Evolutionary conservation across 2,888 invertebrate genomes (phyloP), one percentile per base, ranked within the genome.

Genomic region (Buathra laborator): DNA sequence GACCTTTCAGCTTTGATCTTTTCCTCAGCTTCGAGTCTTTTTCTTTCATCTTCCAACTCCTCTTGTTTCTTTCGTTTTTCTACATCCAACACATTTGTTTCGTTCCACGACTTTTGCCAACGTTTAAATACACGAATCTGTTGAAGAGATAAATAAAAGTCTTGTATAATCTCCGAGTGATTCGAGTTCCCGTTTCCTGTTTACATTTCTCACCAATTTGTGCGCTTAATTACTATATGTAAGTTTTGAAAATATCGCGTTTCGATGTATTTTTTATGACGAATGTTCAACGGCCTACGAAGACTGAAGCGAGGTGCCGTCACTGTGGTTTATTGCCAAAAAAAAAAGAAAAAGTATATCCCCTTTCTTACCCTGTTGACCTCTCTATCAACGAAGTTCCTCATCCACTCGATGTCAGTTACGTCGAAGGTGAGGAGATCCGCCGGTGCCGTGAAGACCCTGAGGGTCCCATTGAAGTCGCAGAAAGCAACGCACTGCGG

Each of bases 391-490:
- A 92, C 77, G 66, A 91, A 93, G 71, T 89, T 86, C 24, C 82
- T 82, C 91, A 93, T 89, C 92, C 92, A 92, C 3, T 88, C 89
- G 29, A 94, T 86, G 89, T 96, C 95, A 64, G 92, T 88, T 7
- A 93, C 89, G 86, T 94, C 93, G 86, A 94, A 93, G 37, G 94
- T 93, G 91, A 95, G 94, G 90, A 96, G 95, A 88, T 94, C 94
- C 9, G 93, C 92, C 0, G 96, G 96, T 68, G 95, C 91, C 62
- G 95, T 93, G 88, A 96, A 96, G 94, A 97, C 95, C 87, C 96
- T 95, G 72, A 97, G 95, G 2, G 96, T 95, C 19, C 97, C 97
- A 87, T 96, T 96, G 56, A 95, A 95, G 90, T 97, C 97, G 71
- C 96, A 96, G 37, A 97, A 95, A 7, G 96, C 97, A 0, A 97